Percentiles rank a stretch among this genome's conserved stretches.
Conservation (phyloP, 1,140 invertebrate genomes). For the Phenacoccus solenopsis region DNA sequence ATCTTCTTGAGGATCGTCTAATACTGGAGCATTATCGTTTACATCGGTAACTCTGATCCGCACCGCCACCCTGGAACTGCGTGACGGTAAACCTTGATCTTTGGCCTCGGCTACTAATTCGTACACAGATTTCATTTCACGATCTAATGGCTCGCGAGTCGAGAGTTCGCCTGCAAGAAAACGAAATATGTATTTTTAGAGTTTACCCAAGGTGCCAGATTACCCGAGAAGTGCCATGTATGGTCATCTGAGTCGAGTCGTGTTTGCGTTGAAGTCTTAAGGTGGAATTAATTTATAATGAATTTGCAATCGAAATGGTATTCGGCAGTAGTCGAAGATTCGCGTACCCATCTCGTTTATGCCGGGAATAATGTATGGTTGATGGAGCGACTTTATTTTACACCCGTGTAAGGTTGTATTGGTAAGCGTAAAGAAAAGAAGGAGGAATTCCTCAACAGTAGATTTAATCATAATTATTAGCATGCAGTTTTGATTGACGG, state of each 20-base stretch:
- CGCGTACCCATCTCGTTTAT: no score
- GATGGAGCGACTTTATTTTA: no score
- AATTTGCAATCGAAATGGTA: no score
- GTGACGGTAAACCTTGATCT: slow-evolving; percentile 68
- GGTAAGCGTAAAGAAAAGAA: no score
- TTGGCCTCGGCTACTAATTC: slow-evolving; percentile 70
- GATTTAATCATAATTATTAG: not conserved
- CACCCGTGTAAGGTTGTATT: no score
- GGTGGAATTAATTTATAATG: no score
- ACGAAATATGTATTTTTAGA: not conserved
- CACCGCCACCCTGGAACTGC: slow-evolving; percentile 56
- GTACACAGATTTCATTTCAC: slow-evolving; percentile 63
- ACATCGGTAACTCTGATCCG: slow-evolving; percentile 64
- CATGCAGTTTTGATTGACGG: slow-evolving; percentile 1
- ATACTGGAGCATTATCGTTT: slow-evolving; percentile 82
- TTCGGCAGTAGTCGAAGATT: no score
- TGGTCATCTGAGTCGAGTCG: no score
- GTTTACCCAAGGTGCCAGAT: no score
- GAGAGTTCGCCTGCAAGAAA: slow-evolving; percentile 68
- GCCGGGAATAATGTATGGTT: no score
- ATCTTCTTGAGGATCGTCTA: slow-evolving; percentile 75
- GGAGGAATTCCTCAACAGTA: not conserved
- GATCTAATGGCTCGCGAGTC: slow-evolving; percentile 65
- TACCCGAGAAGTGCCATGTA: no score
- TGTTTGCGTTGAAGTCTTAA: no score